Evolutionary conservation across 1,140 invertebrate species (phyloP), one percentile per base, ranked within the genome.

Genomic region (Drosophila tsacasi): DNA sequence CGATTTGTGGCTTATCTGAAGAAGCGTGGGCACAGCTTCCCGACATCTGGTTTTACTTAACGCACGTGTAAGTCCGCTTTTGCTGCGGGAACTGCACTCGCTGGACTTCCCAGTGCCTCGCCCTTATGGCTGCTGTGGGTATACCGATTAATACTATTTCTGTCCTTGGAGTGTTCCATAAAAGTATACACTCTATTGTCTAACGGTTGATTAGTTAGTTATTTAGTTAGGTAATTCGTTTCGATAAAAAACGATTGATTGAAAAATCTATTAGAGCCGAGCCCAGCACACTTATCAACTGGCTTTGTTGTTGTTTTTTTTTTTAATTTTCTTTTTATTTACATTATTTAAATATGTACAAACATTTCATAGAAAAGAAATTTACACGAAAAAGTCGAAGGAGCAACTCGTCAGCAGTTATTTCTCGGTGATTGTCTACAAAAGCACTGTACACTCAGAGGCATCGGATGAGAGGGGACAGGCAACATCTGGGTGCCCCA

Each of bases 331-430:
- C 57, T 73, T 90, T 89, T 90, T 90, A 90, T 90, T 90, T 90
- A 90, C 86, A 90, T 85, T 86, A 86, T 73, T 86, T 90, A 85
- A 90, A 90, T 90, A 90, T 90, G 81, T 90, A 90, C 85, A 90
- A 90, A 91, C 61, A 90, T 90, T 90, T 90, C 85, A 91, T 90
- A 90, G 85, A 90, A 89, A 79, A 90, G 85, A 90, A 90, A 78
- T 90, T 79, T 52, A 75, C 85, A 73, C 71, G 79, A 82, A 79
- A 83, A 85, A 85, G 85, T 89, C 79, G 79, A 85, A 79, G 79
- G 86, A 79, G 85, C 86, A 90, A 90, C 81, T 84, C 63, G 69
- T 81, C 89, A 61, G 71, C 71, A 60, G 37, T 73, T 87, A 58
- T 79, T 74, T 83, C 39, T 79, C 77, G 39, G 77, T 81, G 74